Evolutionary conservation across 2,797 vertebrate species (phyloP).

Genomic region (Diplodus puntazzo): DNA sequence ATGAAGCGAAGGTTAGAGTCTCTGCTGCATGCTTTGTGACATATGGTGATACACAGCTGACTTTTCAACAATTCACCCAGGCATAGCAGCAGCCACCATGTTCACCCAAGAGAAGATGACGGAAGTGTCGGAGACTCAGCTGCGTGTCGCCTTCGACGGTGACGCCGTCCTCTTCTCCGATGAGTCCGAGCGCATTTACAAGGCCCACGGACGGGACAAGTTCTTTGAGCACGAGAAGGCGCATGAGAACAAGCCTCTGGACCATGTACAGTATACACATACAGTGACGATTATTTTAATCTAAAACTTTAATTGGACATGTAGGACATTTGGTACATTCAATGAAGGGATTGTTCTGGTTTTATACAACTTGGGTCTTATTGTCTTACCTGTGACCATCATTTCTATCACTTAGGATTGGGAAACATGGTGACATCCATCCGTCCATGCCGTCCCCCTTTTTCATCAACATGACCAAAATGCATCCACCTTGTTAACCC

Average conservation of each 20-base stretch:
- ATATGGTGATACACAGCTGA: not conserved
- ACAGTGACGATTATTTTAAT: not conserved
- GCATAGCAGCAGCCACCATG: constrained; percentile 96
- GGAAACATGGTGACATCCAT: not conserved
- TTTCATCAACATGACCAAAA: too few relatives aligned
- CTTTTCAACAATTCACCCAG: constrained; percentile 67
- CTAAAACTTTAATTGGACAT: not conserved
- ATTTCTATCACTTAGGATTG: not conserved
- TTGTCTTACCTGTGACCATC: not conserved
- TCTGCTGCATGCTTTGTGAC: not conserved
- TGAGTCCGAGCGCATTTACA: constrained; percentile 94
- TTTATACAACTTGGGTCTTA: constrained; percentile 2
- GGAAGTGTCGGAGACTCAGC: constrained; percentile 91
- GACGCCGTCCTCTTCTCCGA: constrained; percentile 96
- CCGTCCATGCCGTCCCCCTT: too few relatives aligned
- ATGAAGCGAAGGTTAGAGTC: not conserved
- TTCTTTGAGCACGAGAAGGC: constrained; percentile 96
- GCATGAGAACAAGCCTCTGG: constrained; percentile 93
- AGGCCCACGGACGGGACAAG: constrained; percentile 92
- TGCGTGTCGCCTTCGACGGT: constrained; percentile 95
- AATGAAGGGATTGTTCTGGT: not conserved
- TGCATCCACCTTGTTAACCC: too few relatives aligned
- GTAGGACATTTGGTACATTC: not conserved
- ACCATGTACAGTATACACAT: constrained; percentile 87
- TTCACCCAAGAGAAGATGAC: constrained; percentile 90